These are phyloP conservation scores for Phallusia fumigata DNA, from an alignment of 23 tunicate species.

Conservation along the genomic window DNA sequence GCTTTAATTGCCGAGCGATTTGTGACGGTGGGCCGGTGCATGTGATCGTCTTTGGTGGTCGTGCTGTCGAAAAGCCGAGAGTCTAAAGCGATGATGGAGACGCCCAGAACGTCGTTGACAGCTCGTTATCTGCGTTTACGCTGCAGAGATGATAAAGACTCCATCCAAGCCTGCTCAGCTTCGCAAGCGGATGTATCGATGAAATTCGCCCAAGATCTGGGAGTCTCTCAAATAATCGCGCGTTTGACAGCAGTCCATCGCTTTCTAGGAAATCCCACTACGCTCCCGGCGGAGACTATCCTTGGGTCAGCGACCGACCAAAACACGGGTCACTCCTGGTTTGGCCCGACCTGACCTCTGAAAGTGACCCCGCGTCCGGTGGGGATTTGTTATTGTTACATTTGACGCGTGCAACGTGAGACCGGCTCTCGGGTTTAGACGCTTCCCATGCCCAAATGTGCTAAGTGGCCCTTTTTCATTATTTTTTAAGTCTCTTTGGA, in stretches of 20 bases:
- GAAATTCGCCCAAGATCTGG: no score
- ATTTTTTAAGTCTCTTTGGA: no score
- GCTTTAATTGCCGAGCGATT: background rate
- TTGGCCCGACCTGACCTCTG: background rate
- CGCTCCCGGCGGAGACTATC: background rate
- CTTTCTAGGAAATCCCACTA: no score
- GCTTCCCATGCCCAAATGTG: background rate
- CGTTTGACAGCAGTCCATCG: no score
- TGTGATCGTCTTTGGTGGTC: conserved; percentile 3
- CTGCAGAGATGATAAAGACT: background rate
- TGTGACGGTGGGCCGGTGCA: no score
- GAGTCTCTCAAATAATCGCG: background rate
- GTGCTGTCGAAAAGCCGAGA: background rate
- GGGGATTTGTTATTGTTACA: background rate
- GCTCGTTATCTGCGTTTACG: conserved; percentile 9
- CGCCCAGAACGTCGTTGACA: background rate
- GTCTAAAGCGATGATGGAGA: background rate
- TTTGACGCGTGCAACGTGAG: conserved; percentile 6
- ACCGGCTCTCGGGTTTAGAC: background rate
- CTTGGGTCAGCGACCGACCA: background rate
- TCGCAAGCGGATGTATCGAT: no score
- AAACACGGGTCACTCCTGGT: background rate
- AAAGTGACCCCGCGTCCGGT: conserved; percentile 15
- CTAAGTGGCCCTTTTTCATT: no score
- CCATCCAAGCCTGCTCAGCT: no score